Percentiles rank a stretch among this genome's conserved stretches.
phyloP scores from a whole-genome alignment of 2,113 vertebrate genomes.

The Solenodon paradoxus region DNA sequence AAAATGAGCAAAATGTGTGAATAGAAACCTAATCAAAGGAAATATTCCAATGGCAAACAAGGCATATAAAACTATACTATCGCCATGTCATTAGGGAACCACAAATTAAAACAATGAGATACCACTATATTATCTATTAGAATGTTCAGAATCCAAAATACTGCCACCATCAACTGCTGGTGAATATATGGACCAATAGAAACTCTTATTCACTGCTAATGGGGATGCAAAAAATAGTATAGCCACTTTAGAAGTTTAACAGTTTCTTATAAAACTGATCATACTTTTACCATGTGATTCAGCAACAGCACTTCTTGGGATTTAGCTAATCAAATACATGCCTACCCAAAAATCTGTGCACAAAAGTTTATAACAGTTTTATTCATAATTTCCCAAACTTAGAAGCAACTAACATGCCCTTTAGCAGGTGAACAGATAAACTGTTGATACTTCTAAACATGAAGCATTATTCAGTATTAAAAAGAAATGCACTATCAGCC shows the following conservation, averaged over 20 bases:
- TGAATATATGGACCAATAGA: not conserved
- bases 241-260: not conserved
- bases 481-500: not conserved
- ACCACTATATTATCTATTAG: not conserved
- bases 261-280: not conserved
- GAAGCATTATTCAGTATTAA: not conserved
- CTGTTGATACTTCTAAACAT: not conserved
- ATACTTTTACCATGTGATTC: not conserved
- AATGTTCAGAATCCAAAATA: not conserved
- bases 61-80: constrained; percentile 1
- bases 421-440: not conserved
- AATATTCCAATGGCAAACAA: not conserved
- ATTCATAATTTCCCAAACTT: not conserved
- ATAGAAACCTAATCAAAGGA: not conserved
- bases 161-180: not conserved
- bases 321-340: not conserved
- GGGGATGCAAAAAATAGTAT: not conserved
- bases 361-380: not conserved
- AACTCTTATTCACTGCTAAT: not conserved
- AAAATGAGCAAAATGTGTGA: not conserved
- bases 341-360: not conserved
- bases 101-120: constrained; percentile 13
- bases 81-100: not conserved
- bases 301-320: not conserved
- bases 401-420: not conserved